Conservation (phyloP, 2,888 invertebrate genomes). For the Amphimallon solstitiale region DNA sequence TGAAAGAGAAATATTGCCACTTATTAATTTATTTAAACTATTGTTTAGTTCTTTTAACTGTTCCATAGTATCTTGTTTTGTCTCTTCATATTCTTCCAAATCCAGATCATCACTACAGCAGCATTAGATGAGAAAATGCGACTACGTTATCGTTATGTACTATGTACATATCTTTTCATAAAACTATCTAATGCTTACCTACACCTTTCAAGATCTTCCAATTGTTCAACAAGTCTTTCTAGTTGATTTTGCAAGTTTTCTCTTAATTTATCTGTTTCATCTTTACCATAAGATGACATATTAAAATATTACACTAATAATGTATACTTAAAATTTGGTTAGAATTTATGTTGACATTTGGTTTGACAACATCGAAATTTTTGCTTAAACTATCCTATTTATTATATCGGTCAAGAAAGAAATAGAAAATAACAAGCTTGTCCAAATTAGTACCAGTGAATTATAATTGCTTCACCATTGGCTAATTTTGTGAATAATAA, state of each 20-base stretch:
- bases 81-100: constrained; percentile 73
- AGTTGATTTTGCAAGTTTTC: constrained; percentile 75
- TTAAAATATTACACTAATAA: constrained; percentile 22
- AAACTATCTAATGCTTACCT: constrained; percentile 62
- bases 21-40: constrained; percentile 70
- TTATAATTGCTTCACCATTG: not conserved
- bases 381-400: not conserved
- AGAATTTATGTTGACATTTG: constrained; percentile 28
- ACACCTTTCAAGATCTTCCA: constrained; percentile 76
- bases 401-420: constrained; percentile 4
- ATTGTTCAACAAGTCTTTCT: constrained; percentile 74
- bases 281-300: constrained; percentile 67
- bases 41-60: constrained; percentile 76
- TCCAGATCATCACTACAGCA: constrained; percentile 71
- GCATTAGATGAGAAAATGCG: not conserved
- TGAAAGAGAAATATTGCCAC: constrained; percentile 75
- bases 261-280: constrained; percentile 71
- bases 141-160: no score
- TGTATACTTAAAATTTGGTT: constrained; percentile 10
- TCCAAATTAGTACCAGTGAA: not conserved
- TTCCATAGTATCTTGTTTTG: constrained; percentile 75
- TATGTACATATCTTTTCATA: not conserved
- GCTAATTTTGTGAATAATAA: constrained; percentile 13
- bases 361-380: not conserved
- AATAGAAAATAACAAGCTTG: not conserved